Conservation (phyloP, 2,888 invertebrate species). For the Scaptomyza reducta region DNA sequence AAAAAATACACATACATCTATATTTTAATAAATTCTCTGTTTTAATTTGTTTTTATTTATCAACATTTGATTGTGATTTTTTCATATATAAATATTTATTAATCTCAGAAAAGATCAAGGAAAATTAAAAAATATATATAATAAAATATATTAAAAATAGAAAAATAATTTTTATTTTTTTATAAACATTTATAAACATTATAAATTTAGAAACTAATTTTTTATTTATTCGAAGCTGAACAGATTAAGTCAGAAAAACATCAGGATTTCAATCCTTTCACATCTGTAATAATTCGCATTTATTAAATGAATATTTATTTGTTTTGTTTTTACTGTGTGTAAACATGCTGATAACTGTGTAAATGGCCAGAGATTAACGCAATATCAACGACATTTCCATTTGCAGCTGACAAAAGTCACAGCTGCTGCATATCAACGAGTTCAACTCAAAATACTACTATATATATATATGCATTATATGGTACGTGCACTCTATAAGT, state of each 20-base stretch:
- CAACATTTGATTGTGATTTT: conserved; percentile 6
- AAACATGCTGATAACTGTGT: conserved; percentile 51
- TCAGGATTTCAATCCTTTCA: too few relatives aligned
- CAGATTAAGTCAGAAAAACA: too few relatives aligned
- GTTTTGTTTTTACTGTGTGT: conserved; percentile 6
- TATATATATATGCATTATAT: conserved; percentile 56
- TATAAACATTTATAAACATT: too few relatives aligned
- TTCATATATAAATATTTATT: conserved; percentile 3
- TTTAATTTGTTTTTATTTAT: conserved; percentile 24
- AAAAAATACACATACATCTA: conserved; percentile 36
- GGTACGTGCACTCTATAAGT: conserved; percentile 68
- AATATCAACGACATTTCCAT: conserved; percentile 18
- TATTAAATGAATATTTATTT: conserved; percentile 46
- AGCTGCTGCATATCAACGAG: conserved; percentile 36
- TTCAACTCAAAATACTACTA: conserved; percentile 49
- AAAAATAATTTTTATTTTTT: too few relatives aligned
- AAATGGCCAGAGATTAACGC: conserved; percentile 55
- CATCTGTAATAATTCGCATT: background rate
- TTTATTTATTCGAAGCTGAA: background rate
- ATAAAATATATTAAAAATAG: too few relatives aligned
- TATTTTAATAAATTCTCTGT: conserved; percentile 31
- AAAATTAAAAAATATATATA: too few relatives aligned
- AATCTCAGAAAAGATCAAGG: background rate
- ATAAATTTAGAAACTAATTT: background rate
- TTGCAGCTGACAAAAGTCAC: conserved; percentile 22